Evolutionary conservation across 1,140 invertebrate genomes (phyloP).

Genomic region (Telenomus remus): DNA sequence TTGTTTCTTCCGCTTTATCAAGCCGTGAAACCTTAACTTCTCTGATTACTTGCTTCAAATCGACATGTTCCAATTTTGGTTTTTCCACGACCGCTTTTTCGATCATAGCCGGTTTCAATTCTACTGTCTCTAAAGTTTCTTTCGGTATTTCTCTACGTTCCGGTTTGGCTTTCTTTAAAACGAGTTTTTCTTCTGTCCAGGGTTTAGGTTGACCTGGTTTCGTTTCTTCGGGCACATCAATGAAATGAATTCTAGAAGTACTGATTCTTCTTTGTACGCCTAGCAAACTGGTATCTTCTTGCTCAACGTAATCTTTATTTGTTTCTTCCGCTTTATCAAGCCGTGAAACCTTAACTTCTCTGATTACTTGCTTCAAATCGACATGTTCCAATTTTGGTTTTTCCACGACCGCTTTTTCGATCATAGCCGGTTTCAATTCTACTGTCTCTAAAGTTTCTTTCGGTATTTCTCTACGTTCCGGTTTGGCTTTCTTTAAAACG

Average conservation of each 20-base stretch:
- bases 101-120: conserved; percentile 65
- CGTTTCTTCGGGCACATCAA: conserved; percentile 9
- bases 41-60: conserved; percentile 54
- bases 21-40: conserved; percentile 28
- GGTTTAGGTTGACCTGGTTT: conserved; percentile 59
- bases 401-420: conserved; percentile 62
- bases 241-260: conserved; percentile 6
- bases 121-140: conserved; percentile 71
- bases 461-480: conserved; percentile 66
- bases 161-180: conserved; percentile 66
- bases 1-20: conserved; percentile 53
- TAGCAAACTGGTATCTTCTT: conserved; percentile 60
- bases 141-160: conserved; percentile 69
- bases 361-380: conserved; percentile 52
- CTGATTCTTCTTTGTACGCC: background rate
- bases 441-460: conserved; percentile 73
- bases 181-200: conserved; percentile 71
- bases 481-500: conserved; percentile 65
- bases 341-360: conserved; percentile 41
- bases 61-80: conserved; percentile 12
- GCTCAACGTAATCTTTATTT: conserved; percentile 76
- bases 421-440: conserved; percentile 62
- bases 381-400: conserved; percentile 9
- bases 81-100: conserved; percentile 59
- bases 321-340: conserved; percentile 58